Percentiles rank a stretch among this genome's conserved stretches.
Conservation (phyloP, 1,140 invertebrate genomes). For the Aphelenchoides fujianensis region DNA sequence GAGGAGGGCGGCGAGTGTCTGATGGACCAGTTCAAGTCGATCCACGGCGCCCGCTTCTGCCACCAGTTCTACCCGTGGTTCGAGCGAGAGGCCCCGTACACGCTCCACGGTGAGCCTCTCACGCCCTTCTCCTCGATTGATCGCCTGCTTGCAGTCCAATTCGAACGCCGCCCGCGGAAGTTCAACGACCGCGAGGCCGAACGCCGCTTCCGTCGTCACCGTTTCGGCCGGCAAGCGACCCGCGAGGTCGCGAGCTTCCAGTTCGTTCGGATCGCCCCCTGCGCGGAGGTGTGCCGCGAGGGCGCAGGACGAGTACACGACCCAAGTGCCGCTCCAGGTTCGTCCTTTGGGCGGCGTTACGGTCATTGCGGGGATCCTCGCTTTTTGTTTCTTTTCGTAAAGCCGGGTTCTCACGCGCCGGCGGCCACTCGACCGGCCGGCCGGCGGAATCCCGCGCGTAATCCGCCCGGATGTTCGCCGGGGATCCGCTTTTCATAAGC, state of each 20-base stretch:
- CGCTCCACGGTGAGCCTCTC: background rate
- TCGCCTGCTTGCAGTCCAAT: background rate
- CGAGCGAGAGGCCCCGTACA: background rate
- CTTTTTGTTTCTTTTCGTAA: conserved; percentile 3
- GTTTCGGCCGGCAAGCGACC: conserved; percentile 3
- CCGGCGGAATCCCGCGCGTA: background rate
- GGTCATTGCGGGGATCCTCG: no score
- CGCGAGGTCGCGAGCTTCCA: conserved; percentile 10
- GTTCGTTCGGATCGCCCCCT: background rate
- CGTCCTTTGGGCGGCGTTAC: background rate
- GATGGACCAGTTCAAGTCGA: background rate
- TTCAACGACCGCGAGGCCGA: conserved; percentile 14
- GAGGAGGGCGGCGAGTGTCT: conserved; percentile 1
- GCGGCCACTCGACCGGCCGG: background rate
- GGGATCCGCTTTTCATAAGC: background rate
- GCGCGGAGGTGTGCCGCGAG: background rate
- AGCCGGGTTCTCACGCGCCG: background rate
- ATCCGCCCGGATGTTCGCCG: background rate
- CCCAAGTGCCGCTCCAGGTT: conserved; percentile 5
- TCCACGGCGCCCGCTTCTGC: background rate
- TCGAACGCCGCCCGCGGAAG: conserved; percentile 14
- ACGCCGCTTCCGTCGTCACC: background rate
- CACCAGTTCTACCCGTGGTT: conserved; percentile 19
- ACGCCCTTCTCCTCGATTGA: background rate
- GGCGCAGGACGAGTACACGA: conserved; percentile 9